These are phyloP conservation scores for Rattus rattus DNA, from an alignment of 2,113 vertebrate species.

Conservation along the genomic window DNA sequence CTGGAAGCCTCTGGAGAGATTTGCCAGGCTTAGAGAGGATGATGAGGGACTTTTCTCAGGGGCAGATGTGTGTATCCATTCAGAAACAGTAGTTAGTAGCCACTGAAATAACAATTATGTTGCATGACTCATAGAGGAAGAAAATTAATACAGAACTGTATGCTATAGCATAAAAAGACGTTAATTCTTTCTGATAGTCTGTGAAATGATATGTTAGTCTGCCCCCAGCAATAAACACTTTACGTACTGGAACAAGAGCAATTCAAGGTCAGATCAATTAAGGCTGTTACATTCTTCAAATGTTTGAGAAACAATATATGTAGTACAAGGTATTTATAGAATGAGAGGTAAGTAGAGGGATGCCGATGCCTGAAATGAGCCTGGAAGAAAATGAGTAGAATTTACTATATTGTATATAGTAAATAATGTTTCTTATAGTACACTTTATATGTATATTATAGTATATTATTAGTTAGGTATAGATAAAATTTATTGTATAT, in stretches of 20 bases:
- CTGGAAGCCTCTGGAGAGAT: background rate
- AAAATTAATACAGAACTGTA: background rate
- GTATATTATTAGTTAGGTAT: background rate
- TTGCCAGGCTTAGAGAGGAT: background rate
- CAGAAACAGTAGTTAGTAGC: slow-evolving; percentile 10
- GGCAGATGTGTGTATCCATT: background rate
- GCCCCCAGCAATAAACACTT: background rate
- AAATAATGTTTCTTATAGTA: background rate
- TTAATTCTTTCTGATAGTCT: background rate
- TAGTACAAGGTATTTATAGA: fast-evolving
- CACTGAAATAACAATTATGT: background rate
- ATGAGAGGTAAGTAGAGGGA: background rate
- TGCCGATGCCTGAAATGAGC: fast-evolving
- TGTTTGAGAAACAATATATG: background rate
- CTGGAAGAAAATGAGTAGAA: background rate
- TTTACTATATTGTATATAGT: background rate
- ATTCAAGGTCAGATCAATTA: background rate
- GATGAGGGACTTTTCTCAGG: background rate
- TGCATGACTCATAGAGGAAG: background rate
- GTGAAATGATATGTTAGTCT: background rate
- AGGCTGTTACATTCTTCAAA: background rate
- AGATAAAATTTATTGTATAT: background rate
- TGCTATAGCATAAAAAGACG: background rate
- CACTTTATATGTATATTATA: background rate
- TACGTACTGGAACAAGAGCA: background rate